Evolutionary conservation across 2,888 invertebrate species (phyloP), one percentile per base, ranked within the genome.

Genomic region (Morpho helenor): DNA sequence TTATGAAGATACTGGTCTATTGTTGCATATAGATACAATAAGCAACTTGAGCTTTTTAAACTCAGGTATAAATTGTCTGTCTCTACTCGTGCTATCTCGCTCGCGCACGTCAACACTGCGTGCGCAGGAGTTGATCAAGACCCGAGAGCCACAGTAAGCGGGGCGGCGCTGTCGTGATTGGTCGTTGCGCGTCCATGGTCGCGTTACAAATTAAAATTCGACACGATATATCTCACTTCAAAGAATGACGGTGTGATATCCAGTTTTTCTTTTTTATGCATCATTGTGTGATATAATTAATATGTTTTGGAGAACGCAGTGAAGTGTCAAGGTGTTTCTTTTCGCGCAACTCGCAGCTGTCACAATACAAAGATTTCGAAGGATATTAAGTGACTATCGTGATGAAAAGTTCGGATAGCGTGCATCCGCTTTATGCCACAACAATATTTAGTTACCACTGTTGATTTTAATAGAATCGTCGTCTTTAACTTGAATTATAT

Each of bases 81-180:
- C 79, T 75, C 73, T 71, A 62, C 80, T 75, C 65, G 40, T 63
- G 66, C 60, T 61, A 16, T 84, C 84, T 77, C 80, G 62, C 74
- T 82, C 78, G 62, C 75, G 73, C 85, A 68, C 76, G 72, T 72
- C 69, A 74, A 74, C 75, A 72, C 73, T 77, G 73, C 74, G 70
- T 82, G 87, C 84, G 88, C 86, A 81, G 80, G 87, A 87, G 88
- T 84, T 71, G 82, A 76, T 80, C 74, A 73, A 67, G 71, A 77
- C 76, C 74, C 73, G 75, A 78, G 77, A 78, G 73, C 74, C 76
- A 75, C 79, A 90, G 90, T 90, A 79, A 84, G 87, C 87, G 86
- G 76, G 79, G 81, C 82, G 84, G 75, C 82, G 82, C 79, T 75
- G 79, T 74, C 79, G 86, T 79, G 87, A 84, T 82, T 81, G 82